phyloP scores from a whole-genome alignment of 2,113 vertebrate genomes.

The Lathamus discolor region DNA sequence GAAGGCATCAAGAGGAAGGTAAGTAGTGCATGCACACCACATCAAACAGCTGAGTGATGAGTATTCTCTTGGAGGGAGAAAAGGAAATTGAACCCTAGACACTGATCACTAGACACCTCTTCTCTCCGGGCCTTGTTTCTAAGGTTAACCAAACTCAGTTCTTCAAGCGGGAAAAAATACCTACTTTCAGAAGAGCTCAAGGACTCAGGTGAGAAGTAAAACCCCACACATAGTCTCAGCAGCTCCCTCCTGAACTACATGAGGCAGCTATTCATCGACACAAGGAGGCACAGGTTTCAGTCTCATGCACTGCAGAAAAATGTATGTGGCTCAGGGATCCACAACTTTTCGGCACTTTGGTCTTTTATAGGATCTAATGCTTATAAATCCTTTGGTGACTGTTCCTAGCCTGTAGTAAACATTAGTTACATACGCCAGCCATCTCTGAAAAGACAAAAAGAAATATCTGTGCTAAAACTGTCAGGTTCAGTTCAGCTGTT shows the following conservation, averaged over 20 bases:
- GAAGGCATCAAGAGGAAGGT: not conserved
- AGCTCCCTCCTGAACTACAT: not conserved
- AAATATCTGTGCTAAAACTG: not conserved
- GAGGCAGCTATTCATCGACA: not conserved
- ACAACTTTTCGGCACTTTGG: not conserved
- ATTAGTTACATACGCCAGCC: not conserved
- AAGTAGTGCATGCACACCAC: not conserved
- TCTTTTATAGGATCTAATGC: not conserved
- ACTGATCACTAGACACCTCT: not conserved
- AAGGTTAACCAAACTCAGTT: not conserved
- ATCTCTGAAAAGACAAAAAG: not conserved
- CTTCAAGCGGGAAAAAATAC: not conserved
- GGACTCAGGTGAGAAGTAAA: not conserved
- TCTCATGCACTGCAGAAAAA: not conserved
- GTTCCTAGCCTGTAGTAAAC: not conserved
- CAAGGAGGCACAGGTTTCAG: not conserved
- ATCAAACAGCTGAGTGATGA: not conserved
- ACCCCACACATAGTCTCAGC: not conserved
- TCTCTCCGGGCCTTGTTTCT: not conserved
- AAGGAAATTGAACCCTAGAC: not conserved
- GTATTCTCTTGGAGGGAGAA: not conserved
- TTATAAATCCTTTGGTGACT: not conserved
- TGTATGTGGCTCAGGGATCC: not conserved
- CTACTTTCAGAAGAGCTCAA: not conserved
- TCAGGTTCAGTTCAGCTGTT: not conserved